These are phyloP conservation scores for Harpalus rubripes DNA, from an alignment of 2,888 invertebrate genomes.

Conservation along the genomic window DNA sequence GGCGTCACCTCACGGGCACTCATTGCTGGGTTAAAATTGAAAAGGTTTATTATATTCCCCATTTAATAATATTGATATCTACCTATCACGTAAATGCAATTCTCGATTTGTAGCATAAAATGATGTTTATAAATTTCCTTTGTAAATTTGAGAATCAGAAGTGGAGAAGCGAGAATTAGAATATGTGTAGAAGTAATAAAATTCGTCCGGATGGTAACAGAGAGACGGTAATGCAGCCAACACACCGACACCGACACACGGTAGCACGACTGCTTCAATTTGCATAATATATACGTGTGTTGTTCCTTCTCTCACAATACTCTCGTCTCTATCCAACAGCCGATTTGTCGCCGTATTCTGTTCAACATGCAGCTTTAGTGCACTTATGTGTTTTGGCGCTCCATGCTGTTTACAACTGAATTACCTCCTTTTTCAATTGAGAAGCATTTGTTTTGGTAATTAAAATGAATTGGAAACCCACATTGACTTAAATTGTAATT, in stretches of 20 bases:
- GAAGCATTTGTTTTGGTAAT: neutral
- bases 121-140: constrained; percentile 34
- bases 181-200: constrained; percentile 40
- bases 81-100: no score
- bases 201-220: constrained; percentile 40
- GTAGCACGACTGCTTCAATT: constrained; percentile 58
- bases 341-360: constrained; percentile 53
- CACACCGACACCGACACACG: constrained; percentile 38
- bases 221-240: constrained; percentile 37
- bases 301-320: constrained; percentile 46
- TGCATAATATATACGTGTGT: constrained; percentile 62
- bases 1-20: no score
- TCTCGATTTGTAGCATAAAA: neutral
- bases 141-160: constrained; percentile 34
- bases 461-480: neutral
- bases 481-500: no score
- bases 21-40: no score
- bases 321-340: constrained; percentile 36
- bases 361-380: constrained; percentile 65
- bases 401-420: constrained; percentile 27
- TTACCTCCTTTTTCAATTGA: constrained; percentile 35
- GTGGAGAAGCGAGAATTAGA: constrained; percentile 39
- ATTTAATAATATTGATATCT: no score
- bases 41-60: no score
- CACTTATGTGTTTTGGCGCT: constrained; percentile 47